These are phyloP conservation scores for Nasonia vitripennis DNA, from an alignment of 1,140 invertebrate species.

Conservation along the genomic window DNA sequence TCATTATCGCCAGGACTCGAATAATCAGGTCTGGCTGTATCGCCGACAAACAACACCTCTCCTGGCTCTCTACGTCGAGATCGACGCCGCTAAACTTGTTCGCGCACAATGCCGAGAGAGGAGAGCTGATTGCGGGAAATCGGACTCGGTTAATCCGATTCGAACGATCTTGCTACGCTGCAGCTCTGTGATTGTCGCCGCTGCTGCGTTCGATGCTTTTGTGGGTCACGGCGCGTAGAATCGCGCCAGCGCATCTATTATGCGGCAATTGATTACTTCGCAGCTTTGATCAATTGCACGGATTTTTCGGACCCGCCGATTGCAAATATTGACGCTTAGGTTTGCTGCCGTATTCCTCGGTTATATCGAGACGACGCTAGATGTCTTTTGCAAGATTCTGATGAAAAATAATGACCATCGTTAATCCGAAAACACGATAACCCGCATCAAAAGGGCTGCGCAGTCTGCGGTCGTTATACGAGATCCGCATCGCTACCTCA, in stretches of 20 bases:
- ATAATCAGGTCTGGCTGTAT: slow-evolving; percentile 6
- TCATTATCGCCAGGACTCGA: neutral
- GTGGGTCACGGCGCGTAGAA: neutral
- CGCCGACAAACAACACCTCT: neutral
- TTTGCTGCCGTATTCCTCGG: no score
- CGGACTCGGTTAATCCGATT: slow-evolving; percentile 36
- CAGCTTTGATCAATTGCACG: slow-evolving; percentile 6
- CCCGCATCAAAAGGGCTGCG: neutral
- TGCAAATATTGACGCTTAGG: neutral
- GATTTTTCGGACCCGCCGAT: neutral
- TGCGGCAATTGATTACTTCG: neutral
- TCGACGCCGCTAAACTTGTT: slow-evolving; percentile 17
- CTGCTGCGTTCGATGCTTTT: neutral
- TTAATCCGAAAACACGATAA: slow-evolving; percentile 17
- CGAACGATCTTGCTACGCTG: slow-evolving; percentile 19
- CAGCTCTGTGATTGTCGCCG: neutral
- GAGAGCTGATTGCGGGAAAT: neutral
- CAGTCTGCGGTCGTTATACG: neutral
- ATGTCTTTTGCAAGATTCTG: neutral
- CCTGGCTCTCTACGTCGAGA: neutral
- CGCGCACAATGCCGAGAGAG: neutral
- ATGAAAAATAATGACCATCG: slow-evolving; percentile 1
- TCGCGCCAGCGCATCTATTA: neutral
- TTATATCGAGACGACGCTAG: no score
- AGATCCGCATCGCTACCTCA: neutral